A percentile compares a stretch with the other conserved stretches of the same genome.
These are phyloP conservation scores for Alsophila aescularia DNA, from an alignment of 2,888 invertebrate species.

Conservation along the genomic window DNA sequence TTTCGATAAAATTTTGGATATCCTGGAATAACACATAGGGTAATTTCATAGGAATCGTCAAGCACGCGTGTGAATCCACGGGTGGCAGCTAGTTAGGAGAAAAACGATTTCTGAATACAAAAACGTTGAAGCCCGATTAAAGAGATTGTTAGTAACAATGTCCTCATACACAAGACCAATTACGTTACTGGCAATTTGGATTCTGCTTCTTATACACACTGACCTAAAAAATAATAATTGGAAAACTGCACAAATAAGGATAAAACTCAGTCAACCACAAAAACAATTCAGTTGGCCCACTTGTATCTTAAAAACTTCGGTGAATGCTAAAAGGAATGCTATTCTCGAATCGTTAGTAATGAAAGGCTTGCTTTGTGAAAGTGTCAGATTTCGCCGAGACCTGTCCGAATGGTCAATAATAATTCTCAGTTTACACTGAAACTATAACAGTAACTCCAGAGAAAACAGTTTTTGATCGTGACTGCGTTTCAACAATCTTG, in stretches of 20 bases:
- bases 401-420: slow-evolving; percentile 41
- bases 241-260: slow-evolving; percentile 9
- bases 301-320: slow-evolving; percentile 8
- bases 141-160: slow-evolving; percentile 1
- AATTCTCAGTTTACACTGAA: slow-evolving; percentile 42
- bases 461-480: slow-evolving; percentile 49
- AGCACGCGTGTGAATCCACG: too few species aligned
- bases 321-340: slow-evolving; percentile 17
- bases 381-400: slow-evolving; percentile 38
- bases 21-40: too few species aligned
- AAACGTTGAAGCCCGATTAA: slow-evolving; percentile 11
- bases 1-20: too few species aligned
- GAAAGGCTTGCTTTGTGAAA: slow-evolving; percentile 37
- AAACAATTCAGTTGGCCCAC: slow-evolving; percentile 4
- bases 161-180: background rate
- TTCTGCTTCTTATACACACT: background rate
- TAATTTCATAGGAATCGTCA: too few species aligned
- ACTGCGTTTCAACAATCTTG: slow-evolving; percentile 45
- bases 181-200: background rate
- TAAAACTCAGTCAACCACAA: slow-evolving; percentile 8
- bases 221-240: slow-evolving; percentile 25
- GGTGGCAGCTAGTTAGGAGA: slow-evolving; percentile 14
- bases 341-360: slow-evolving; percentile 33
- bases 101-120: background rate
- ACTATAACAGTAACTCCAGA: slow-evolving; percentile 42